Evolutionary conservation across 2,888 invertebrate genomes (phyloP), one percentile per base, ranked within the genome.

Genomic region (Nebria salina): DNA sequence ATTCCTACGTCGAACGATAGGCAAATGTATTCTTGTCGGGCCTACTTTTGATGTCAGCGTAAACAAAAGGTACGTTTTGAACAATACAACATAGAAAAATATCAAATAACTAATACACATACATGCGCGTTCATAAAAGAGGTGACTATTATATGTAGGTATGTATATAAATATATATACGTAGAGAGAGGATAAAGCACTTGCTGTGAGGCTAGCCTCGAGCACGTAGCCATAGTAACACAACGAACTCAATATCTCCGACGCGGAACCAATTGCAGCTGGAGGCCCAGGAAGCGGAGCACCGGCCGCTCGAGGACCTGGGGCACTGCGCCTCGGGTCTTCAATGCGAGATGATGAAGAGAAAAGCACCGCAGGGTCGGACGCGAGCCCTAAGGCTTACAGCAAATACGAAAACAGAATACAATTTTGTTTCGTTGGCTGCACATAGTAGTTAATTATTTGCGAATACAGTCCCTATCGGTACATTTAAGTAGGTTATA

Each of bases 231-330:
- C 86, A 87, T 87, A 86, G 86, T 85, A 84, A 87, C 86, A 84
- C 86, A 84, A 83, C 83, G 84, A 86, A 87, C 87, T 86, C 87
- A 86, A 86, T 87, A 87, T 86, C 87, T 85, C 86, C 86, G 85
- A 86, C 87, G 87, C 86, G 86, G 86, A 87, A 86, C 86, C 86
- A 86, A 86, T 86, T 86, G 86, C 70, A 26, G 70, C 70, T 26
- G 1, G 20, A 3, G 70, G 70, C 70, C 26, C 20, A 65, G 65
- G 20, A 76, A 54, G 15, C 25, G 34, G 64, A 34, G 82, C 84
- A 75, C 77, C 82, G 83, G 84, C 84, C 83, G 83, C 85, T 84
- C 85, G 84, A 82, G 82, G 81, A 77, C 83, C 82, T 75, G 75
- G 79, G 83, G 83, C 83, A 82, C 76, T 83, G 73, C 76, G 82